These are phyloP conservation scores for Atrichornis clamosus DNA, from an alignment of 2,113 vertebrate species.

Conservation along the genomic window DNA sequence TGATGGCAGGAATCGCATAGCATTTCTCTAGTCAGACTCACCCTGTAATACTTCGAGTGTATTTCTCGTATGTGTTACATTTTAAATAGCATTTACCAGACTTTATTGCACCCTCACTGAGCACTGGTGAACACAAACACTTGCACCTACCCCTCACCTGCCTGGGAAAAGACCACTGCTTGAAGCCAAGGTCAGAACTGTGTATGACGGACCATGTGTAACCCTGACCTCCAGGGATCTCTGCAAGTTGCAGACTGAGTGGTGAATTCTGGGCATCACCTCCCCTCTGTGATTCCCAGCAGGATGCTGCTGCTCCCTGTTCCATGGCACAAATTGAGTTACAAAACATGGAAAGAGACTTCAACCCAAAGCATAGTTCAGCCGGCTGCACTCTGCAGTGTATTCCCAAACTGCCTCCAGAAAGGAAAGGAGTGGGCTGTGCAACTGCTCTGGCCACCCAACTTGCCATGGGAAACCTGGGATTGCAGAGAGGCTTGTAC, in stretches of 20 bases:
- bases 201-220: fast-evolving
- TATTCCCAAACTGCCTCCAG: background rate
- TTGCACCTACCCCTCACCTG: background rate
- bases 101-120: background rate
- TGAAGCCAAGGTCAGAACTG: background rate
- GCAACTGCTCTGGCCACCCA: background rate
- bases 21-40: background rate
- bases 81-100: background rate
- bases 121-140: background rate
- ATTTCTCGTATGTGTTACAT: background rate
- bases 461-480: background rate
- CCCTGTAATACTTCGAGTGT: background rate
- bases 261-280: too few relatives aligned
- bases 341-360: background rate
- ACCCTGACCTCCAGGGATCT: background rate
- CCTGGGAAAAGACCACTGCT: background rate
- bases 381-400: background rate
- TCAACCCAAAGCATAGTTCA: background rate
- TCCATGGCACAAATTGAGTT: background rate
- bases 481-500: background rate
- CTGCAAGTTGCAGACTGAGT: background rate
- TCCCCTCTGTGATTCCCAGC: fast-evolving
- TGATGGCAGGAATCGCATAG: background rate
- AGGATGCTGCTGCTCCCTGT: fast-evolving
- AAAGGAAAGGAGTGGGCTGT: background rate